phyloP scores from a whole-genome alignment of 1,140 invertebrate genomes.

The Drosophila ogumai region DNA sequence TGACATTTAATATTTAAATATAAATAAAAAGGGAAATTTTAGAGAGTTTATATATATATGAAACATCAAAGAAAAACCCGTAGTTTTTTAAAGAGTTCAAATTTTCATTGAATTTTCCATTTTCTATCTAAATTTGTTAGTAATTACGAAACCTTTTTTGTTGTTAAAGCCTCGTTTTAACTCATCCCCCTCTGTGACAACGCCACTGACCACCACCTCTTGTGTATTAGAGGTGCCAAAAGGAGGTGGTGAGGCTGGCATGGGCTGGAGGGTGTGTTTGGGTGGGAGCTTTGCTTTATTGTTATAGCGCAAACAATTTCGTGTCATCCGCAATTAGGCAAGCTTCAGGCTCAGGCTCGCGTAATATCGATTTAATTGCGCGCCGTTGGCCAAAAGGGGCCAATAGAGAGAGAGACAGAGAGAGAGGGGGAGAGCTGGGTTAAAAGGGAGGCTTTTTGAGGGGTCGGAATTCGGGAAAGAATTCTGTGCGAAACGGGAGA shows the following conservation, averaged over 20 bases:
- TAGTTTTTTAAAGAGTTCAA: not conserved
- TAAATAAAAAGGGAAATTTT: no score
- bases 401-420: not conserved
- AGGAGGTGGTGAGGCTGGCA: not conserved
- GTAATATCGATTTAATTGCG: constrained; percentile 61
- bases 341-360: constrained; percentile 54
- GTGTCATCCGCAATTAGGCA: constrained; percentile 82
- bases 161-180: not conserved
- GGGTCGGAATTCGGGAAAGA: not conserved
- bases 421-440: not conserved
- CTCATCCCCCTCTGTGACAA: not conserved
- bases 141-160: not conserved
- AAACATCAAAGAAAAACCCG: no score
- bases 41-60: no score
- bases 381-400: constrained; percentile 7
- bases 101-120: not conserved
- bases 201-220: constrained; percentile 23
- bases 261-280: not conserved
- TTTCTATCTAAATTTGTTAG: no score
- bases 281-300: constrained; percentile 65
- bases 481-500: not conserved
- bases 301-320: constrained; percentile 80
- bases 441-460: not conserved
- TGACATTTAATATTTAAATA: no score
- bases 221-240: constrained; percentile 30